phyloP scores from a whole-genome alignment of 2,888 invertebrate species.

The Parnassius mnemosyne region DNA sequence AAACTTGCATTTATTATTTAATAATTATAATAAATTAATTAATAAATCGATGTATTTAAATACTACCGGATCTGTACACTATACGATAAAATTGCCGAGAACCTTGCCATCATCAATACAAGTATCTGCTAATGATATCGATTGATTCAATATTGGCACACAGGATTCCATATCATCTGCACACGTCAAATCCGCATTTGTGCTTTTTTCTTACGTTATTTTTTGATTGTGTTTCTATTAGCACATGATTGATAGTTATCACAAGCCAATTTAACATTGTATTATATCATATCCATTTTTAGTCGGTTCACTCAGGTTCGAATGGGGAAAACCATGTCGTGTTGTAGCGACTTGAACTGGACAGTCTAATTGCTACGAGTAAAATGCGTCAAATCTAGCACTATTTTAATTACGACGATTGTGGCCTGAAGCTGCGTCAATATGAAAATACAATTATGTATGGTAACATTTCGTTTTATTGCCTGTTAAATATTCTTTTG shows the following conservation, averaged over 20 bases:
- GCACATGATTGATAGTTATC: slow-evolving; percentile 74
- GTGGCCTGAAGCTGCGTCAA: slow-evolving; percentile 24
- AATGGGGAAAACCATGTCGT: slow-evolving; percentile 53
- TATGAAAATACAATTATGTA: slow-evolving; percentile 27
- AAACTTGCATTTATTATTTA: too few relatives aligned
- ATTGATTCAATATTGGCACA: slow-evolving; percentile 65
- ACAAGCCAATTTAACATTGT: slow-evolving; percentile 67
- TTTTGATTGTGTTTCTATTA: slow-evolving; percentile 74
- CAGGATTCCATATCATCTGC: slow-evolving; percentile 61
- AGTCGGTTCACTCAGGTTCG: slow-evolving; percentile 51
- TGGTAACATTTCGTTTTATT: slow-evolving; percentile 22
- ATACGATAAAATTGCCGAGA: slow-evolving; percentile 33
- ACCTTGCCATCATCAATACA: slow-evolving; percentile 37
- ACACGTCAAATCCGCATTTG: slow-evolving; percentile 72
- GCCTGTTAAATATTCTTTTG: slow-evolving; percentile 24
- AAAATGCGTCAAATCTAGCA: slow-evolving; percentile 24
- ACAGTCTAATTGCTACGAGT: slow-evolving; percentile 37
- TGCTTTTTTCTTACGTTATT: slow-evolving; percentile 57
- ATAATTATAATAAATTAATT: too few relatives aligned
- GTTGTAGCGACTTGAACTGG: slow-evolving; percentile 43
- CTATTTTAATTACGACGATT: slow-evolving; percentile 24
- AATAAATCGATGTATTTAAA: too few relatives aligned
- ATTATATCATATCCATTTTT: slow-evolving; percentile 74
- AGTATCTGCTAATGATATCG: slow-evolving; percentile 46
- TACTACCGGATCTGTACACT: slow-evolving; percentile 27